A percentile compares a stretch with the other conserved stretches of the same genome.
phyloP scores from a whole-genome alignment of 64 coral and sea anemone species.

The Catalaphyllia jardinei region DNA sequence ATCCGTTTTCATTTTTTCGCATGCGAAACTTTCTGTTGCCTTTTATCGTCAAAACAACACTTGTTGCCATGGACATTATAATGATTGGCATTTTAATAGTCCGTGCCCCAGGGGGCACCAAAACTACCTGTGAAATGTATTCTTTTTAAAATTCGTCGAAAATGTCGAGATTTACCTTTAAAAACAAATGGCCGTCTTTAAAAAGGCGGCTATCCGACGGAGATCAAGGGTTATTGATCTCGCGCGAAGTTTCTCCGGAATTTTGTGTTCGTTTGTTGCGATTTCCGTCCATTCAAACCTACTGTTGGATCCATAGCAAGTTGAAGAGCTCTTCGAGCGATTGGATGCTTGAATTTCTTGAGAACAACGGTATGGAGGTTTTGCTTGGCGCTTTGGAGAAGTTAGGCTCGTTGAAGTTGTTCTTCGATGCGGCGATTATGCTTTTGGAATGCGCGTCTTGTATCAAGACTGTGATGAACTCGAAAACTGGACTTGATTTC shows the following conservation, averaged over 20 bases:
- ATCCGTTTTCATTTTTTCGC: background rate
- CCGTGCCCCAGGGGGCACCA: conserved; percentile 10
- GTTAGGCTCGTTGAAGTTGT: conserved; percentile 41
- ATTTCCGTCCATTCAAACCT: conserved; percentile 74
- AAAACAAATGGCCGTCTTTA: conserved; percentile 52
- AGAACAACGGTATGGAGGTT: conserved; percentile 65
- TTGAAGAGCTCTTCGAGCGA: conserved; percentile 61
- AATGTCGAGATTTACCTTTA: conserved; percentile 35
- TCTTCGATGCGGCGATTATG: conserved; percentile 70
- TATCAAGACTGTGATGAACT: conserved; percentile 86
- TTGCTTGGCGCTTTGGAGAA: conserved; percentile 72
- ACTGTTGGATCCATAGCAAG: conserved; percentile 65
- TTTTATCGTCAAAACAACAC: background rate
- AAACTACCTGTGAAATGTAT: conserved; percentile 48
- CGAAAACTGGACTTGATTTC: conserved; percentile 82
- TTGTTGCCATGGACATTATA: background rate
- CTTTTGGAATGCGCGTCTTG: conserved; percentile 87
- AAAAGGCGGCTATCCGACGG: conserved; percentile 40
- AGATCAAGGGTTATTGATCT: conserved; percentile 14
- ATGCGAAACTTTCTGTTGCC: background rate
- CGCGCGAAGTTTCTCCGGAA: conserved; percentile 69
- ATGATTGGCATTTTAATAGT: conserved; percentile 32
- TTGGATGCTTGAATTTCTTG: conserved; percentile 85
- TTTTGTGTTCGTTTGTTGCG: conserved; percentile 79
- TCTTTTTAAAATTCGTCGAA: conserved; percentile 1